These are phyloP conservation scores for Muscicapa striata DNA, from an alignment of 2,797 vertebrate species.

Conservation along the genomic window DNA sequence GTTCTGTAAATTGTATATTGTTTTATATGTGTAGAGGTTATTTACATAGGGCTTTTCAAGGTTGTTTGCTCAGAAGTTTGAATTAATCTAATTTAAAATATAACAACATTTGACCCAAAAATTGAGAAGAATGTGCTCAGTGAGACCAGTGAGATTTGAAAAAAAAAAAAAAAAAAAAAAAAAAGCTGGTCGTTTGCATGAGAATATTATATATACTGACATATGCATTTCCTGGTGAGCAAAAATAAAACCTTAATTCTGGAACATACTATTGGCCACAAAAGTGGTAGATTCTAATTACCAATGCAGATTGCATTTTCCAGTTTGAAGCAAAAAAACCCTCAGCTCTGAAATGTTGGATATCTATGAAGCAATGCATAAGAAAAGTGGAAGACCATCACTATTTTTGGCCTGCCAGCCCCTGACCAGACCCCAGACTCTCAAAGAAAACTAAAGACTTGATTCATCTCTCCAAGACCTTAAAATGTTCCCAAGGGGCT, in stretches of 20 bases:
- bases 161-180: fast-evolving
- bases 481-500: not conserved
- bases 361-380: not conserved
- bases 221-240: not conserved
- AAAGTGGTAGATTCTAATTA: not conserved
- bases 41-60: not conserved
- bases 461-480: not conserved
- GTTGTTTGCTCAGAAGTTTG: not conserved
- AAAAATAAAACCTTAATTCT: not conserved
- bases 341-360: not conserved
- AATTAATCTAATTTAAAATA: not conserved
- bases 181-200: not conserved
- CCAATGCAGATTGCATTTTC: not conserved
- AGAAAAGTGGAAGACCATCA: not conserved
- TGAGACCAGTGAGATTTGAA: not conserved
- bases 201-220: not conserved
- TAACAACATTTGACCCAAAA: not conserved
- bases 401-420: not conserved
- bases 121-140: not conserved
- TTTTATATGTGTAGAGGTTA: not conserved
- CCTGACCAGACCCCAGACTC: not conserved
- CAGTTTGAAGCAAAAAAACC: not conserved
- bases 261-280: not conserved
- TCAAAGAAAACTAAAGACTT: not conserved
- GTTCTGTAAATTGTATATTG: not conserved